These are phyloP conservation scores for Sternotherus odoratus DNA, from an alignment of 2,797 vertebrate species.

Conservation along the genomic window DNA sequence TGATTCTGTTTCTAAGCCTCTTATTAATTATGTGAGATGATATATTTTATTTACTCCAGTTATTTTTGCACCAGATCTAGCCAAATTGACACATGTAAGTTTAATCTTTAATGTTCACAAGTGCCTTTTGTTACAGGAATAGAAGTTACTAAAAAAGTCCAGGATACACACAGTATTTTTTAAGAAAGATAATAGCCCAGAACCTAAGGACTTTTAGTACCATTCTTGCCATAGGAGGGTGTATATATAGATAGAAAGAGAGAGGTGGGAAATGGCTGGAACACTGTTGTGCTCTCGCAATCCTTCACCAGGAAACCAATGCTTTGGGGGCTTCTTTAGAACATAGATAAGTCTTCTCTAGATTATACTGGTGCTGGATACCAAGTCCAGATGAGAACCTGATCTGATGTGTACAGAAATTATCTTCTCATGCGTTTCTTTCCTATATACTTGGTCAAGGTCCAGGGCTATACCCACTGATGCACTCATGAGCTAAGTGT, in stretches of 20 bases:
- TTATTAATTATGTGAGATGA: not conserved
- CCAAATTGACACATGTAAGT: not conserved
- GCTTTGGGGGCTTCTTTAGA: not conserved
- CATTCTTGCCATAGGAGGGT: not conserved
- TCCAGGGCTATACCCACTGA: not conserved
- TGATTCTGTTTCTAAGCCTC: not conserved
- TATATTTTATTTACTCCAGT: not conserved
- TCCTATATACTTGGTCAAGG: accelerated
- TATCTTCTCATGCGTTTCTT: not conserved
- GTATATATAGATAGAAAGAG: not conserved
- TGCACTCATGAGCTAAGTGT: not conserved
- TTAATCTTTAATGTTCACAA: not conserved
- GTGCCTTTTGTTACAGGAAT: not conserved
- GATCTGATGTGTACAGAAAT: not conserved
- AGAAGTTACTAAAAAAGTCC: not conserved
- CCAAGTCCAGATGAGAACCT: not conserved
- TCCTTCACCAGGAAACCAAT: not conserved
- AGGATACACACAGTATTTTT: not conserved
- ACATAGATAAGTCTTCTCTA: not conserved
- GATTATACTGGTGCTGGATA: not conserved
- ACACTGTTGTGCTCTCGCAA: not conserved
- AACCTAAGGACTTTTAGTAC: not conserved
- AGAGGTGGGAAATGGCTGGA: not conserved
- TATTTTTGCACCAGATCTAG: not conserved
- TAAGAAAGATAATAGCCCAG: no score